Conservation (phyloP, 2,797 vertebrate genomes). For the Urophycis tenuis region DNA sequence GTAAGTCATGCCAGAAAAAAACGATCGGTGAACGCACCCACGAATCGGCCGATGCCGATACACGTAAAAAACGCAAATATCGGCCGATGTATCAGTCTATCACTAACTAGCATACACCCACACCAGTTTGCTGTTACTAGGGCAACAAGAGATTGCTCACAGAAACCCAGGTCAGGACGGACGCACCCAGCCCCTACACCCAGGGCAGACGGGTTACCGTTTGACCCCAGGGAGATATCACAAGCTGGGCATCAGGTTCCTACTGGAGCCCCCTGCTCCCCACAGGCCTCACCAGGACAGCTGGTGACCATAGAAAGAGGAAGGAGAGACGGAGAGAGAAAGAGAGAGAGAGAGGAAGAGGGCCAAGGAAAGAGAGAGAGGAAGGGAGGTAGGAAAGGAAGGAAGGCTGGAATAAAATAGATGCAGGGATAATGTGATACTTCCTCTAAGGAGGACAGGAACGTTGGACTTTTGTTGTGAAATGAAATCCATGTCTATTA, state of each 20-base stretch:
- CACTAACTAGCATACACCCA: neutral
- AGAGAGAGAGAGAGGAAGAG: neutral
- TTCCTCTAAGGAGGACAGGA: neutral
- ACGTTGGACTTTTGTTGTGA: neutral
- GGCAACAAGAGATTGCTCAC: neutral
- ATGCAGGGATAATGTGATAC: constrained; percentile 12
- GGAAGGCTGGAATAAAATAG: neutral
- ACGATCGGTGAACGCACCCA: no score
- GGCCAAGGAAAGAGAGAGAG: no score
- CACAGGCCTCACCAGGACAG: neutral
- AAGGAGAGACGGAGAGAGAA: neutral
- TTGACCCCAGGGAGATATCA: neutral
- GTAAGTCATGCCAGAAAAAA: no score
- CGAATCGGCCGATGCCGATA: no score
- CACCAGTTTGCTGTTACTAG: no score
- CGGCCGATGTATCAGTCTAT: no score
- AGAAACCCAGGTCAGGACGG: neutral
- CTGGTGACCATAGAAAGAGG: neutral
- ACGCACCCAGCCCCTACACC: no score
- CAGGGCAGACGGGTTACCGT: neutral
- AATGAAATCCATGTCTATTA: neutral
- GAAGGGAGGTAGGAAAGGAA: neutral
- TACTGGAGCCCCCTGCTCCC: neutral
- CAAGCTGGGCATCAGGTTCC: constrained; percentile 14
- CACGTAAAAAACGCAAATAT: no score